phyloP scores from a whole-genome alignment of 1,140 invertebrate species.

The Calliopsis andreniformis region DNA sequence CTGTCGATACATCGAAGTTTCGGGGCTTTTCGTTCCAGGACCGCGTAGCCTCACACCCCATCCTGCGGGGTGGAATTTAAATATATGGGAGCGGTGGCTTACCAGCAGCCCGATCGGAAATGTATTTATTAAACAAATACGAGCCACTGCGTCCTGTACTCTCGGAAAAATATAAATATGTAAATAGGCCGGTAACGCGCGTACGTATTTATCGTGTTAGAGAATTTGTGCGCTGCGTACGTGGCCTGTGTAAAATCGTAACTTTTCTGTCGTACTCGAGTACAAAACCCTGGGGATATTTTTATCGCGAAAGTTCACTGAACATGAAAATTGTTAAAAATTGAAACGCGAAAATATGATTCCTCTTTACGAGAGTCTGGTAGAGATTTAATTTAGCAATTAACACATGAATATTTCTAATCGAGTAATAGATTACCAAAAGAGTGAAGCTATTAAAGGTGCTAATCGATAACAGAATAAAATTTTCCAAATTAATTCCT shows the following conservation, averaged over 20 bases:
- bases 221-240: neutral
- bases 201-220: neutral
- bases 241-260: neutral
- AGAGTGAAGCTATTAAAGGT: too few relatives aligned
- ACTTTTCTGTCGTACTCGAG: neutral
- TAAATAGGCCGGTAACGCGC: constrained; percentile 3
- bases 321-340: neutral
- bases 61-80: neutral
- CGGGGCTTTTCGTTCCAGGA: neutral
- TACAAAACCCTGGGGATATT: neutral
- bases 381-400: too few relatives aligned
- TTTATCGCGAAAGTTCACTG: neutral
- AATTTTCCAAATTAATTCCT: too few relatives aligned
- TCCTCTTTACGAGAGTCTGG: too few relatives aligned
- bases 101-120: neutral
- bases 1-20: constrained; percentile 4
- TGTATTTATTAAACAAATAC: constrained; percentile 42
- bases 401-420: too few relatives aligned
- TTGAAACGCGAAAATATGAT: too few relatives aligned
- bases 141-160: neutral
- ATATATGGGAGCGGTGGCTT: constrained; percentile 25
- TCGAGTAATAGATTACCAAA: too few relatives aligned
- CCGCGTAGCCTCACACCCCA: neutral
- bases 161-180: constrained; percentile 32
- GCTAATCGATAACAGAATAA: too few relatives aligned